Conservation (phyloP, 2,888 invertebrate species). For the Eupelmus urozonus region DNA sequence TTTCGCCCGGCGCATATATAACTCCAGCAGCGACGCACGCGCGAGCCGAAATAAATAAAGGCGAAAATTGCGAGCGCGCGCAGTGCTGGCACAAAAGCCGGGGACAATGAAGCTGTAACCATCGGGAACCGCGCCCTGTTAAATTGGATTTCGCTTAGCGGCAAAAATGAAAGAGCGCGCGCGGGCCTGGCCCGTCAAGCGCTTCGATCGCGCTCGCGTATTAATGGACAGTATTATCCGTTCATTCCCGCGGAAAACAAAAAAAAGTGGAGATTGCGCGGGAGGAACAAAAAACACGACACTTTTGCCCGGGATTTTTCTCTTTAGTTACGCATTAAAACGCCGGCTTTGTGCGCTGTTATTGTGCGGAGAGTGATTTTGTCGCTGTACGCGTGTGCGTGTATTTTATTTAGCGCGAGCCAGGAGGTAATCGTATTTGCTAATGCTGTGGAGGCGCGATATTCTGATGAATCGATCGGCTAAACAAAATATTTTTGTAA, state of each 20-base stretch:
- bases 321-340: constrained; percentile 23
- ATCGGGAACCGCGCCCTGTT: constrained; percentile 39
- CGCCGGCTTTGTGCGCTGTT: constrained; percentile 5
- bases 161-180: constrained; percentile 26
- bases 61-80: constrained; percentile 15
- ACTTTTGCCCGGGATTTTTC: neutral
- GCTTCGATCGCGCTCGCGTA: constrained; percentile 23
- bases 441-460: no score
- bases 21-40: no score
- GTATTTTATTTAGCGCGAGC: neutral
- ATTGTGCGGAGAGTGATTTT: neutral
- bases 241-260: constrained; percentile 12
- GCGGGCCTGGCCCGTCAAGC: constrained; percentile 15
- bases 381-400: no score
- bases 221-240: constrained; percentile 37
- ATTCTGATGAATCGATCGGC: no score
- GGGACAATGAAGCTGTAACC: constrained; percentile 50
- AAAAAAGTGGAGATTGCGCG: constrained; percentile 59
- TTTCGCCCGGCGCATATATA: constrained; percentile 13
- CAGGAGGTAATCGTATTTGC: neutral
- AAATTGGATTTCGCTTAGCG: constrained; percentile 46
- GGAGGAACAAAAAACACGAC: constrained; percentile 12
- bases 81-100: constrained; percentile 2
- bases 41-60: constrained; percentile 19
- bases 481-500: no score